phyloP scores from a whole-genome alignment of 2,113 vertebrate genomes.

The Copsychus sechellarum region DNA sequence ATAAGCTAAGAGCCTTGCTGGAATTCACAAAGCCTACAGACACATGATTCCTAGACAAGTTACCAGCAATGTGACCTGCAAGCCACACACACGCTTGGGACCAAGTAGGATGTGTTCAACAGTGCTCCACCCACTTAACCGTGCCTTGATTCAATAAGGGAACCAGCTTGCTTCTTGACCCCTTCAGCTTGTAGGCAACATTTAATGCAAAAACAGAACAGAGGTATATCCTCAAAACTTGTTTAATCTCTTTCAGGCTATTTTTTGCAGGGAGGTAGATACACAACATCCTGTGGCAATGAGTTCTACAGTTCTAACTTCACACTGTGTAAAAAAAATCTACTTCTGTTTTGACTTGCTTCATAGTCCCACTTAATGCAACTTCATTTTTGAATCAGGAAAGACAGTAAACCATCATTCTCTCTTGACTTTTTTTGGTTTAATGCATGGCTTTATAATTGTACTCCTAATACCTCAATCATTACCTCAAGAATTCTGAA shows the following conservation, averaged over 20 bases:
- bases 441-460: neutral
- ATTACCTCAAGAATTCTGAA: neutral
- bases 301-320: neutral
- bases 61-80: neutral
- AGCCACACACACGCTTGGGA: neutral
- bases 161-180: neutral
- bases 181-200: neutral
- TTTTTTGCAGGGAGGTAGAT: neutral
- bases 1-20: neutral
- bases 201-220: neutral
- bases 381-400: neutral
- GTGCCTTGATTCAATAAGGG: neutral
- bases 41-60: neutral
- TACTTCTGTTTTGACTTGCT: neutral
- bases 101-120: neutral
- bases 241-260: neutral
- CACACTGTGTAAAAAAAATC: neutral
- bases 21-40: neutral
- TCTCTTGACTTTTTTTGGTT: neutral
- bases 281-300: neutral
- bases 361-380: neutral
- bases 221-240: neutral
- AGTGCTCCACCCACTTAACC: neutral
- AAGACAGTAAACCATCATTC: neutral
- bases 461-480: neutral